A percentile compares a stretch with the other conserved stretches of the same genome.
Conservation (phyloP, 2,888 invertebrate genomes). For the Cistogaster globosa region DNA sequence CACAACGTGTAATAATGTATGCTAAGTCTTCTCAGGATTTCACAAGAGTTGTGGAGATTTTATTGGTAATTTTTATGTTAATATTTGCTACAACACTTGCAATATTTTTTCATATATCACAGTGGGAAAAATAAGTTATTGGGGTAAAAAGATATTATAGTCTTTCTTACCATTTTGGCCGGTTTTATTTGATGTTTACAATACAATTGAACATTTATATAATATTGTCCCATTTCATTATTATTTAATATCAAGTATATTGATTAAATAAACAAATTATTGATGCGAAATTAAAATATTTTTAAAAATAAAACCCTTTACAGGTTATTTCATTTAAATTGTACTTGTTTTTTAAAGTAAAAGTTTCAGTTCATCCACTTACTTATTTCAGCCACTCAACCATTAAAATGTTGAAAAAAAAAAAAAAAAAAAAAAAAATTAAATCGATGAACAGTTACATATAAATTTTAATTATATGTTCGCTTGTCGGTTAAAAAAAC, state of each 20-base stretch:
- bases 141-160: too few relatives aligned
- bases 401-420: constrained; percentile 10
- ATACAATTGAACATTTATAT: too few relatives aligned
- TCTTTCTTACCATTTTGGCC: too few relatives aligned
- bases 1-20: too few relatives aligned
- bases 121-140: too few relatives aligned
- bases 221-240: background rate
- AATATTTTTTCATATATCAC: too few relatives aligned
- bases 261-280: constrained; percentile 61
- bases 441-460: too few relatives aligned
- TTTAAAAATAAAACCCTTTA: constrained; percentile 42
- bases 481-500: constrained; percentile 29
- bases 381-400: constrained; percentile 38
- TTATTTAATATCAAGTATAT: constrained; percentile 34
- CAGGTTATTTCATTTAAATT: constrained; percentile 42
- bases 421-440: constrained; percentile 1
- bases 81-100: background rate
- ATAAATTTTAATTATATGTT: constrained; percentile 11
- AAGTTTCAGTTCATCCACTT: constrained; percentile 54
- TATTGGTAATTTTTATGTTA: background rate
- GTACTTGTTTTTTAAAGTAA: background rate
- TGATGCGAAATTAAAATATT: background rate
- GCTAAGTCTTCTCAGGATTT: too few relatives aligned
- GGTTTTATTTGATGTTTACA: too few relatives aligned
- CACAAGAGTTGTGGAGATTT: background rate